These are phyloP conservation scores for Craniophora ligustri DNA, from an alignment of 2,888 invertebrate genomes.

Conservation along the genomic window DNA sequence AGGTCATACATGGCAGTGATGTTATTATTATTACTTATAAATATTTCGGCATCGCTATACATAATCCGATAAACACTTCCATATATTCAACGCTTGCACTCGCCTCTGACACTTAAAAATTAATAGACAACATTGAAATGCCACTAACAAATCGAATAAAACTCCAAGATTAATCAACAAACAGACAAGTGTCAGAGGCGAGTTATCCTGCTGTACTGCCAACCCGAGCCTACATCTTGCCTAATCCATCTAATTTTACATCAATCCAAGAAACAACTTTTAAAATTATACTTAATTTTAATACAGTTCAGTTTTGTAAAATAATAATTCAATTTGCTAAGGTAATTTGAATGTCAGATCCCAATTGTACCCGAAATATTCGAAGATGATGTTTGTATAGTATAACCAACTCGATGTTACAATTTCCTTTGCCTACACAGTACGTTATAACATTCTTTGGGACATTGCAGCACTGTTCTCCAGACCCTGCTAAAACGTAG, in stretches of 20 bases:
- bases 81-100: slow-evolving; percentile 49
- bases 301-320: slow-evolving; percentile 67
- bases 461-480: slow-evolving; percentile 83
- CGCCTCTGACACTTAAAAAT: slow-evolving; percentile 66
- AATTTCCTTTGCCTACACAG: slow-evolving; percentile 70
- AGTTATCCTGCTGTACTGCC: slow-evolving; percentile 68
- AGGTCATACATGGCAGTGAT: slow-evolving; percentile 88
- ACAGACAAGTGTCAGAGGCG: slow-evolving; percentile 68
- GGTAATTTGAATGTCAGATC: slow-evolving; percentile 67
- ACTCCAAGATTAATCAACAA: slow-evolving; percentile 76
- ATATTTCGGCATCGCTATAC: slow-evolving; percentile 78
- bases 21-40: slow-evolving; percentile 80
- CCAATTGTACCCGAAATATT: slow-evolving; percentile 59
- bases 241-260: slow-evolving; percentile 70
- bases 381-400: slow-evolving; percentile 43
- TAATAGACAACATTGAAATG: slow-evolving; percentile 79
- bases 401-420: slow-evolving; percentile 60
- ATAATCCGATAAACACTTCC: slow-evolving; percentile 70
- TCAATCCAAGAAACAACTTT: slow-evolving; percentile 73
- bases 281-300: slow-evolving; percentile 63
- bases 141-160: slow-evolving; percentile 76
- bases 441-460: slow-evolving; percentile 83
- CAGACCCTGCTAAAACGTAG: slow-evolving; percentile 86
- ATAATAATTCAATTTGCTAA: slow-evolving; percentile 57
- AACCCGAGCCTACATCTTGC: slow-evolving; percentile 71